A percentile compares a stretch with the other conserved stretches of the same genome.
These are phyloP conservation scores for Phylloscopus trochiloides DNA, from an alignment of 2,113 vertebrate genomes.

Conservation along the genomic window DNA sequence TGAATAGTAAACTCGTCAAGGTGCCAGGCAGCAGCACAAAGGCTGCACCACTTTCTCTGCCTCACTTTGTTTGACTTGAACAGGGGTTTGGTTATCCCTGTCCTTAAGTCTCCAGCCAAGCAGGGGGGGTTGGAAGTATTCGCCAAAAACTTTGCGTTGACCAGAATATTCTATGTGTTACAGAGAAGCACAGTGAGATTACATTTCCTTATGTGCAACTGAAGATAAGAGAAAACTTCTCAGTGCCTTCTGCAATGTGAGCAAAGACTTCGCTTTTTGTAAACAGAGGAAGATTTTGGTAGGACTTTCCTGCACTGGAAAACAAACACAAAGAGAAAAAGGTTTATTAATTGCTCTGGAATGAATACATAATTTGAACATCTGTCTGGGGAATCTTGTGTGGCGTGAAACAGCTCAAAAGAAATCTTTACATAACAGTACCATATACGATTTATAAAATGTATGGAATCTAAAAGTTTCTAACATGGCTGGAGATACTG, in stretches of 20 bases:
- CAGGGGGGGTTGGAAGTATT: not conserved
- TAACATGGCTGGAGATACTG: not conserved
- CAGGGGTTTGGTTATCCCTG: not conserved
- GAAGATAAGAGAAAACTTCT: not conserved
- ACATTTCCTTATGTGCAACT: not conserved
- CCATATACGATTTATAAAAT: not conserved
- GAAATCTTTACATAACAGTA: not conserved
- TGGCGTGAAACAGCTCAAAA: not conserved
- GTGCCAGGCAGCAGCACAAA: not conserved
- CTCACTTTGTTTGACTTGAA: not conserved
- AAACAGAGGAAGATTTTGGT: not conserved
- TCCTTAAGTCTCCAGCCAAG: not conserved
- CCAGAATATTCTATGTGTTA: not conserved
- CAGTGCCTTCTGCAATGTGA: not conserved
- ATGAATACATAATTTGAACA: not conserved
- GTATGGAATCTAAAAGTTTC: not conserved
- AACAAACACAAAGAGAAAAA: not conserved
- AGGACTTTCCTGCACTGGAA: not conserved
- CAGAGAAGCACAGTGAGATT: fast-evolving
- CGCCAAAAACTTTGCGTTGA: not conserved
- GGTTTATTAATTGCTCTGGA: not conserved
- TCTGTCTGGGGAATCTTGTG: not conserved
- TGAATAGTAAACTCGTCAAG: fast-evolving
- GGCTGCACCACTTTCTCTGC: not conserved
- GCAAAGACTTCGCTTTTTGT: not conserved